Evolutionary conservation across 2,113 vertebrate species (phyloP).

Genomic region (Hoplias malabaricus): DNA sequence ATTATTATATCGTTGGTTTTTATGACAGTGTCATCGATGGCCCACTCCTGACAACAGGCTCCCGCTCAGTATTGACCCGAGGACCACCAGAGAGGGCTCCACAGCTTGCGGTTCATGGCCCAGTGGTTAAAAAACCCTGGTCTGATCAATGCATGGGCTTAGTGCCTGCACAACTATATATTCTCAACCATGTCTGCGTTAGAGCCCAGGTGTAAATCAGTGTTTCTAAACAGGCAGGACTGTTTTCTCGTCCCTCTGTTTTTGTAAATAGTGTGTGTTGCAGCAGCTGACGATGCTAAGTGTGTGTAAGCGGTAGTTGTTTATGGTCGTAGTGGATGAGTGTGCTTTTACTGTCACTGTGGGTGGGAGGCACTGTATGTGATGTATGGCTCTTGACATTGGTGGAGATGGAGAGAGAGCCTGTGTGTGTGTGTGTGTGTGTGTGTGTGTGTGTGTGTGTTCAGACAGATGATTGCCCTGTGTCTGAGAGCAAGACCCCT

Average conservation of each 20-base stretch:
- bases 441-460: background rate
- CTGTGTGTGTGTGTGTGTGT: background rate
- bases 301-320: background rate
- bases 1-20: no score
- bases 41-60: no score
- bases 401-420: conserved; percentile 10
- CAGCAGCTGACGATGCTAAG: background rate
- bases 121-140: no score
- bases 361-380: background rate
- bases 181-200: no score
- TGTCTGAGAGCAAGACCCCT: conserved; percentile 11
- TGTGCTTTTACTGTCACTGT: background rate
- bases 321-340: background rate
- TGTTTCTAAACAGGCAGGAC: no score
- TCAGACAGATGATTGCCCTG: conserved; percentile 20
- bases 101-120: no score
- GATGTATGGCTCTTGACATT: conserved; percentile 25
- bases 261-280: background rate
- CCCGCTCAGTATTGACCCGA: no score
- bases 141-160: no score
- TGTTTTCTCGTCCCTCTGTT: background rate
- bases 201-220: no score
- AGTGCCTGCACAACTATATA: no score
- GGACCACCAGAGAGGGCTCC: no score
- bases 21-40: no score